Percentiles rank a stretch among this genome's conserved stretches.
phyloP scores from a whole-genome alignment of 2,113 vertebrate species.

The Glaucomys volans region DNA sequence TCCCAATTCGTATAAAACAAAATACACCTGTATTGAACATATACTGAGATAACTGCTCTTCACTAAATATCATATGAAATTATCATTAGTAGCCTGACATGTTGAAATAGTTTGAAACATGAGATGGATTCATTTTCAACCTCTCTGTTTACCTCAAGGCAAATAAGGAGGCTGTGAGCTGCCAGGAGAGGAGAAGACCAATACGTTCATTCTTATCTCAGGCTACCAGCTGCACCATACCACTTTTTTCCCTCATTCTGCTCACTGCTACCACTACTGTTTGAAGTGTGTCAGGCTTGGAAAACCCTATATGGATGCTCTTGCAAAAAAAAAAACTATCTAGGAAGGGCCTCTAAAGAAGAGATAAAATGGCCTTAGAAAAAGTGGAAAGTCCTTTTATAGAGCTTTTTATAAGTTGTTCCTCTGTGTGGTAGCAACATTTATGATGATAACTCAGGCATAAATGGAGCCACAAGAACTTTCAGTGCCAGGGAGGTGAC shows the following conservation, averaged over 20 bases:
- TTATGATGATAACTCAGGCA: background rate
- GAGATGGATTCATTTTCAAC: slow-evolving; percentile 71
- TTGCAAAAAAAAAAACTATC: slow-evolving; percentile 64
- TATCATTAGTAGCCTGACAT: slow-evolving; percentile 58
- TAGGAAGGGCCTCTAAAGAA: slow-evolving; percentile 51
- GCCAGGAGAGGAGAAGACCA: slow-evolving; percentile 42
- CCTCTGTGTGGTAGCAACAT: slow-evolving; percentile 25
- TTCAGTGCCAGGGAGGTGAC: background rate
- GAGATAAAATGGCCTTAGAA: slow-evolving; percentile 62
- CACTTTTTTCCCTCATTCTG: slow-evolving; percentile 14
- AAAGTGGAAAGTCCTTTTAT: slow-evolving; percentile 45
- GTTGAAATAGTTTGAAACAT: slow-evolving; percentile 70
- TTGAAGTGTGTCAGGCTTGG: slow-evolving; percentile 57
- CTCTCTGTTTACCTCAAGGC: slow-evolving; percentile 65
- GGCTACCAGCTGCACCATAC: slow-evolving; percentile 10
- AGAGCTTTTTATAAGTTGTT: slow-evolving; percentile 20
- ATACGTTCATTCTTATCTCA: slow-evolving; percentile 63
- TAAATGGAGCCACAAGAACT: background rate
- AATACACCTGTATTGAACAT: background rate
- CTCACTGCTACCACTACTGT: background rate
- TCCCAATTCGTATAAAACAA: slow-evolving; percentile 66
- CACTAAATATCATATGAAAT: slow-evolving; percentile 55
- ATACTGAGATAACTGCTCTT: slow-evolving; percentile 45
- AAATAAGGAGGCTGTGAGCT: slow-evolving; percentile 48
- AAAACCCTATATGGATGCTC: slow-evolving; percentile 42